Evolutionary conservation across 1,140 invertebrate species (phyloP).

Genomic region (Pinna nobilis): DNA sequence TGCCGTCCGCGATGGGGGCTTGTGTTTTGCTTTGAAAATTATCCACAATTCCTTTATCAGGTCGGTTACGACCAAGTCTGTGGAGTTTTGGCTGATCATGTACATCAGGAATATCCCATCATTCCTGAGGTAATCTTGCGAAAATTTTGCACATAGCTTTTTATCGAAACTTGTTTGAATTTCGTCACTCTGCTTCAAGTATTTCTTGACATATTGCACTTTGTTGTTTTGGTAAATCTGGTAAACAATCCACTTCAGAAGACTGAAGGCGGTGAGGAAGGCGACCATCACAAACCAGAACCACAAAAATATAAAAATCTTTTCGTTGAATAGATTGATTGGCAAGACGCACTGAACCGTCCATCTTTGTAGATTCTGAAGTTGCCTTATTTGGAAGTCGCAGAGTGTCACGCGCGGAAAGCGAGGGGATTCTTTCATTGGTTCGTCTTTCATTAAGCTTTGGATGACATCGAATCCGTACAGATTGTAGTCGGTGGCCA

Average conservation of each 20-base stretch:
- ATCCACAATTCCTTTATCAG: conserved; percentile 58
- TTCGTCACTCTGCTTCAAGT: conserved; percentile 58
- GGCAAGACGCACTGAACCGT: conserved; percentile 78
- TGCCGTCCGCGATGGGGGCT: neutral
- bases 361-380: conserved; percentile 70
- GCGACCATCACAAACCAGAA: conserved; percentile 73
- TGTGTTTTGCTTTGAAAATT: conserved; percentile 44
- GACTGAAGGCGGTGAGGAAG: conserved; percentile 58
- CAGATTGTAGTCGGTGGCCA: conserved; percentile 74
- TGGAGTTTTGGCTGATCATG: conserved; percentile 61
- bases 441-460: conserved; percentile 67
- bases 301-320: conserved; percentile 78
- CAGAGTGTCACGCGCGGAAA: conserved; percentile 78
- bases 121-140: conserved; percentile 64
- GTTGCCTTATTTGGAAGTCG: conserved; percentile 77
- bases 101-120: conserved; percentile 62
- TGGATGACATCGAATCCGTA: conserved; percentile 74
- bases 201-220: conserved; percentile 69
- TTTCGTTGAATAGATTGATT: conserved; percentile 78
- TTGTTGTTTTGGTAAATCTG: conserved; percentile 57
- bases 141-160: conserved; percentile 63
- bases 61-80: conserved; percentile 57
- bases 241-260: conserved; percentile 44
- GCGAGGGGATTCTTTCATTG: conserved; percentile 71
- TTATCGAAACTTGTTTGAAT: conserved; percentile 61